Evolutionary conservation across 2,797 vertebrate species (phyloP), one percentile per base, ranked within the genome.

Genomic region (Acomys russatus): DNA sequence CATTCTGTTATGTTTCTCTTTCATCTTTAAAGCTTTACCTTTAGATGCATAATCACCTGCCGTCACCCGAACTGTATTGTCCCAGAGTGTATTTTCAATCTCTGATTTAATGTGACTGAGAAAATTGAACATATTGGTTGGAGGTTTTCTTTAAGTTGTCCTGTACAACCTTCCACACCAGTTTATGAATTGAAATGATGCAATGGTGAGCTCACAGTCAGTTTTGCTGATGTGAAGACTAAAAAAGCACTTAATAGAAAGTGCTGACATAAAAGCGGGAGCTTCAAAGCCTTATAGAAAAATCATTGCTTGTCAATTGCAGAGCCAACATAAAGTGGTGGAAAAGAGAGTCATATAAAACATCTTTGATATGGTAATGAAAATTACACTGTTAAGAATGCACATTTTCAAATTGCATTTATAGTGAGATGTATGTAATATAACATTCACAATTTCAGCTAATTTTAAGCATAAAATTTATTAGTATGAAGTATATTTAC

Each of bases 241-340:
- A 95, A 95, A 95, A 95, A 94, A 93, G 25, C 23, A 96, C 61
- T 88, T 97, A 90, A 91, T 71, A 92, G 73, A 89, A 92, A 96
- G 38, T 92, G 64, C 89, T 14, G 35, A 90, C 20, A 80, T 88
- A 90, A 94, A 84, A 90, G 54, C 9, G 68, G 84, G 49, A 84
- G n/a, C 66, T 95, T 96, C n/a, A n/a, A 91, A 87, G 66, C 33
- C 83, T 95, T 94, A 78, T 63, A 25, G 59, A 85, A 97, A 94
- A 95, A 93, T 79, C 85, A 94, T 90, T 96, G 71, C 63, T 56
- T 94, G 49, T 93, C 79, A 89, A 87, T 35, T 83, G 68, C 51
- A 93, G 25, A 96, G 35, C 76, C 76, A 95, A 91, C 20, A 61
- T 74, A 38, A 90, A 88, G 20, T 61, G 77, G 33, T 51, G 10